A percentile compares a stretch with the other conserved stretches of the same genome.
Evolutionary conservation across 2,113 vertebrate genomes (phyloP).

Genomic region (Eolophus roseicapilla): DNA sequence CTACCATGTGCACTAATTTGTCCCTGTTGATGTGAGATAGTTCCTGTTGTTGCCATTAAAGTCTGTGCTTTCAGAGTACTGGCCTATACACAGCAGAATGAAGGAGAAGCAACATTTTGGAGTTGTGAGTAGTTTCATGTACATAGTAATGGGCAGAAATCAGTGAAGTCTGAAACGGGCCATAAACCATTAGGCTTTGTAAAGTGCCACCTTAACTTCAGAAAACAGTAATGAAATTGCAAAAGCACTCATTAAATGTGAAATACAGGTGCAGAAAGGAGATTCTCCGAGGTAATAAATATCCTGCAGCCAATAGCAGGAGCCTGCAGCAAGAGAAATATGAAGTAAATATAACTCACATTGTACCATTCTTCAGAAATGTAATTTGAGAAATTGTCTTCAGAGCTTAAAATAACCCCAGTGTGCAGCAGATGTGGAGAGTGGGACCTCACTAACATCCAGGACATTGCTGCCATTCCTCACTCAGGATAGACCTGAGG

Average conservation of each 20-base stretch:
- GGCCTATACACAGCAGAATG: background rate
- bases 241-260: constrained; percentile 43
- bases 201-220: constrained; percentile 29
- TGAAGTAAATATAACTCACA: constrained; percentile 32
- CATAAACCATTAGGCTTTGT: background rate
- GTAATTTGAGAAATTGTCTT: constrained; percentile 34
- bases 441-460: background rate
- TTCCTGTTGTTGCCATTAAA: background rate
- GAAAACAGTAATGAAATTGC: constrained; percentile 37
- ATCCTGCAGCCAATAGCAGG: background rate
- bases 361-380: background rate
- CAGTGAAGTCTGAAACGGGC: background rate
- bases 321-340: background rate
- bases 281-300: constrained; percentile 37
- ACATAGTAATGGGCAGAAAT: background rate
- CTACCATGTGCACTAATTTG: fast-evolving
- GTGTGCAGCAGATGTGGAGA: background rate
- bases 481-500: fast-evolving
- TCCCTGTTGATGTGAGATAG: background rate
- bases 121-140: background rate
- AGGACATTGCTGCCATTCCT: background rate
- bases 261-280: constrained; percentile 24
- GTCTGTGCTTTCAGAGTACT: background rate
- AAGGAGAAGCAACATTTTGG: background rate
- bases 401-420: background rate